Evolutionary conservation across 2,888 invertebrate genomes (phyloP), one percentile per base, ranked within the genome.

Genomic region (Tenthredo distinguenda): DNA sequence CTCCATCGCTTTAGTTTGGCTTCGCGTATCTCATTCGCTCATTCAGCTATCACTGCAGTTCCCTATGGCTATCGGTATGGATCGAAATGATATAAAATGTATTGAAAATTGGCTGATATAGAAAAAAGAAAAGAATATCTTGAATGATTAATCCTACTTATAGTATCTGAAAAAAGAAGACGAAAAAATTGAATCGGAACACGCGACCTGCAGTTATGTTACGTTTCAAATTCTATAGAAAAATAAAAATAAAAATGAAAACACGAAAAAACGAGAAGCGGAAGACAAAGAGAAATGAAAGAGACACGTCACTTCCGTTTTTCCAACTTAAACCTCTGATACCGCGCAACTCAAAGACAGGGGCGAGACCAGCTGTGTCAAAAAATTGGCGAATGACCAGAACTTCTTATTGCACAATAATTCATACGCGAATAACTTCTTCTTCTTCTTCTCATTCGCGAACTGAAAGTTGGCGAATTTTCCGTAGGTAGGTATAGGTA

Each of bases 301-400:
- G 26, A 7, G 26, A 62, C 26, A 62, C 62, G 62, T 21, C 62
- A 62, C 12, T 62, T 62, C 62, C 62, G 62, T 62, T 62, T 43
- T 74, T 74, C 74, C 0, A 21, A 68, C 34, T 68, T 68, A 68
- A 34, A 68, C 34, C 68, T 34, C 34, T 15, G 26, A 74, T 31
- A 71, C 15, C 37, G n/a, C n/a, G n/a, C 34, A 71, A 71, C 10
- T 31, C 26, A 62, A 62, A 31, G 12, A 62, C n/a, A 37, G 15
- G 34, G 71, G 71, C 37, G 62, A 21, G 71, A 71, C 71, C 37
- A 43, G 43, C 18, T 40, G 43, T 74, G 21, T n/a, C 21, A 12
- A 26, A 74, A 74, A 21, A 74, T 74, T 74, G 72, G 72, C 72
- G n/a, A 74, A 43, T n/a, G 43, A 74, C 72, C 72, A 74, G 43